These are phyloP conservation scores for Dicyrtomina minuta DNA, from an alignment of 2,888 invertebrate species.

Conservation along the genomic window DNA sequence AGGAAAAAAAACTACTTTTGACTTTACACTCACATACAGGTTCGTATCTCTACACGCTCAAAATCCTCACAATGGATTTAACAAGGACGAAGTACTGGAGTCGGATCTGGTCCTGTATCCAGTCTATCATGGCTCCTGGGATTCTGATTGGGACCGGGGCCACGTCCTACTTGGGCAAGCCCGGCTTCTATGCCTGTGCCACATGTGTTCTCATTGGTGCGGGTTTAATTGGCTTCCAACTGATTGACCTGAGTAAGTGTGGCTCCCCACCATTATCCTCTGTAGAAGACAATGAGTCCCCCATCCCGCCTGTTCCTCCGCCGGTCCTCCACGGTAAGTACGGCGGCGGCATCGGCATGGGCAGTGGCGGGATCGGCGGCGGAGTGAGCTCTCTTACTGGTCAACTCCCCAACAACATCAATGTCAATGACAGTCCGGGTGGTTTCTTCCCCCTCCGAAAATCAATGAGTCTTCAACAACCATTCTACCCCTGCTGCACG, in stretches of 20 bases:
- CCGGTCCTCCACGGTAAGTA: slow-evolving; percentile 45
- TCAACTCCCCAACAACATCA: not conserved
- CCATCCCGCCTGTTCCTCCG: slow-evolving; percentile 49
- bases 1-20: slow-evolving; percentile 8
- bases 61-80: slow-evolving; percentile 51
- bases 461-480: slow-evolving; percentile 49
- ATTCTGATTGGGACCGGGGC: slow-evolving; percentile 45
- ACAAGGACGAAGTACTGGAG: slow-evolving; percentile 52
- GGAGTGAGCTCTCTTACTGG: not conserved
- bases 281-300: slow-evolving; percentile 36
- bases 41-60: slow-evolving; percentile 51
- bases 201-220: slow-evolving; percentile 50
- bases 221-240: slow-evolving; percentile 49
- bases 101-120: slow-evolving; percentile 50
- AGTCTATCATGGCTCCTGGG: slow-evolving; percentile 50
- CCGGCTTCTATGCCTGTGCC: slow-evolving; percentile 52
- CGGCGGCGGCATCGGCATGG: slow-evolving; percentile 34
- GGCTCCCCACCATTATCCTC: slow-evolving; percentile 50
- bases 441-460: slow-evolving; percentile 45
- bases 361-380: not conserved
- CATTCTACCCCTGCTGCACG: slow-evolving; percentile 44
- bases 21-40: slow-evolving; percentile 33
- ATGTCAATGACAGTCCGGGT: slow-evolving; percentile 31
- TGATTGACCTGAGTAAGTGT: slow-evolving; percentile 50
- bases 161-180: slow-evolving; percentile 49